Conservation (phyloP, 2,113 vertebrate species). For the Pituophis catenifer region DNA sequence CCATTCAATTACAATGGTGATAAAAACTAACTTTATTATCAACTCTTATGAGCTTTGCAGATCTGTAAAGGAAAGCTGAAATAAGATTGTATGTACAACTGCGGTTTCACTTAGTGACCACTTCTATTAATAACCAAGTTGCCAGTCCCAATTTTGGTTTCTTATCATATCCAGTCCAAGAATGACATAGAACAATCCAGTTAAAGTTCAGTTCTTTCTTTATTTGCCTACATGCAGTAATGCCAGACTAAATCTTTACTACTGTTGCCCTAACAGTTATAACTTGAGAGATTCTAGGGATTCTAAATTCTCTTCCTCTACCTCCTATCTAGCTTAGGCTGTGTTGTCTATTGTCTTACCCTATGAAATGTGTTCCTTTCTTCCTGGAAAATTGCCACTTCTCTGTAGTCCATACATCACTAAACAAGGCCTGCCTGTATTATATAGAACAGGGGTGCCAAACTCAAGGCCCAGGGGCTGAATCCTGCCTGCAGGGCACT, state of each 20-base stretch:
- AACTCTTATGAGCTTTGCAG: background rate
- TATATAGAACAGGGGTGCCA: background rate
- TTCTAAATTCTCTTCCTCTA: no score
- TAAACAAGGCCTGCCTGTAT: background rate
- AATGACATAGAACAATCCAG: background rate
- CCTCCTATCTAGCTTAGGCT: no score
- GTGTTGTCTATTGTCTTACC: background rate
- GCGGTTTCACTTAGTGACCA: background rate
- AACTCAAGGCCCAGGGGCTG: no score
- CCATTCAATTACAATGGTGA: background rate
- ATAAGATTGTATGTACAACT: background rate
- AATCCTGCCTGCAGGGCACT: no score
- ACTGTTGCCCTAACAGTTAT: no score
- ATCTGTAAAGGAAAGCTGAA: background rate
- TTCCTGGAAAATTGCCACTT: background rate
- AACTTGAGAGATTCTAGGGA: no score
- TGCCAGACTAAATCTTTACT: background rate
- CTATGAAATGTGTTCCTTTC: background rate
- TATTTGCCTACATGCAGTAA: background rate
- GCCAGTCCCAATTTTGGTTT: background rate
- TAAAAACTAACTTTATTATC: background rate
- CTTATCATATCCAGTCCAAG: background rate
- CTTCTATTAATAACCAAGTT: background rate
- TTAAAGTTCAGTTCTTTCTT: background rate
- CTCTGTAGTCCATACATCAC: background rate